Evolutionary conservation across 2,888 invertebrate species (phyloP), one percentile per base, ranked within the genome.

Genomic region (Agrotis ipsilon): DNA sequence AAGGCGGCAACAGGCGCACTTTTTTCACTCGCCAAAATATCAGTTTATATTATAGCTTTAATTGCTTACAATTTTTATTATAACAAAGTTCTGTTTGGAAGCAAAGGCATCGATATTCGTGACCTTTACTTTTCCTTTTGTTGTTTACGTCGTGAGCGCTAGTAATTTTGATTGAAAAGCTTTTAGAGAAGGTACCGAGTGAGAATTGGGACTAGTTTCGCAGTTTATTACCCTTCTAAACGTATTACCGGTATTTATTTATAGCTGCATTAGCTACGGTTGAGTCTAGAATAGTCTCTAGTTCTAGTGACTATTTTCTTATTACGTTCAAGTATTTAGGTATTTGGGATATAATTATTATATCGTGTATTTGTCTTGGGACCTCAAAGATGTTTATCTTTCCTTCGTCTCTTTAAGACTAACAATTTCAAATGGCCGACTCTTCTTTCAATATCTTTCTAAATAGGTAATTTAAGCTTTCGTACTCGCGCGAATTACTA

Each of bases 21-120:
- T 91, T 91, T 93, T 93, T 90, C 88, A 87, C 89, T 92, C 88
- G 84, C 92, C 89, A 90, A 92, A 92, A 92, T 90, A 88, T 86
- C 80, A 80, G 86, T 87, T 89, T 76, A 68, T 78, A 61, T 64
- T 72, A 76, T 74, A 73, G 66, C 67, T 72, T 72, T 85, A 82
- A 84, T 86, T 85, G 81, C 71, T 72, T 60, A 62, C 62, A 68
- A 84, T 73, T 78, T 82, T 72, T 72, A 65, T 39, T 65, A 70
- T 75, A 72, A 65, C 68, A 70, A 71, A 72, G 67, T 70, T 74
- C 57, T 70, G 71, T 66, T 63, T 55, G 43, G 58, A 49, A 70
- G 49, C 55, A 32, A 32, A 32, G 48, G 21, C 60, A 67, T 71
- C 55, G 39, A 80, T 80, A 62, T 54, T 62, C 68, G 52, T 73